Base-by-base conservation (phyloP, 1,140 invertebrate genomes). In the Hycleus phaleratus region DNA sequence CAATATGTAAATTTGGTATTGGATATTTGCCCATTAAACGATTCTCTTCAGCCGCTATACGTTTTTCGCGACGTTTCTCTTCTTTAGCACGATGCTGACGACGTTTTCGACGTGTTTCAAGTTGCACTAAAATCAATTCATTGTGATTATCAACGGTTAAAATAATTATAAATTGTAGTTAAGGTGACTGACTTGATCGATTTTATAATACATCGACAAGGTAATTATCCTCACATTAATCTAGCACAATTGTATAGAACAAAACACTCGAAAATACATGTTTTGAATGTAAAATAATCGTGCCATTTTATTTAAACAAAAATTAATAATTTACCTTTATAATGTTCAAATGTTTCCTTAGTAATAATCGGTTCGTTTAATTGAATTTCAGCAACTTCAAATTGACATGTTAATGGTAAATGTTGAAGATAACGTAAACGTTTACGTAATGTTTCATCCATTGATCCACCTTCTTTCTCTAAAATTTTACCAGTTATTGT, bases 371-470 rank as follows among this genome's bases (percentile, higher is more conserved):
- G 88, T 45, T 83, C 80, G 64, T 81, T 77, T 7, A 97, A 75
- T 56, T 90, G 81, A 39, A 97, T 81, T 75, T 98, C 95, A 12
- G 90, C 89, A 25, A 96, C 81, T 69, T 93, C 88, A 75, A 95
- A 95, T 58, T 88, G 86, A 68, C 91, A 92, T 59, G 91, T 89
- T 1, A 96, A 73, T 2, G 95, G 94, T 59, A 98, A 77, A 75
- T 97, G 94, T 53, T 85, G 84, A 12, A 97, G 77, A 68, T 91
- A 96, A 26, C 90, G 82, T 65, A 93, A 75, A 47, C 90, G 79
- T 59, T 82, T 81, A 45, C 88, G 79, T 57, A 91, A 74, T 46
- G 90, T 89, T 73, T 91, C 86, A 40, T 82, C 91, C 76, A 95
- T 90, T 26, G 87, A 88, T 58, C 87, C 82, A 2, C 83, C 82